These are phyloP conservation scores for Drosophila eohydei DNA, from an alignment of 2,888 invertebrate genomes.

Conservation along the genomic window DNA sequence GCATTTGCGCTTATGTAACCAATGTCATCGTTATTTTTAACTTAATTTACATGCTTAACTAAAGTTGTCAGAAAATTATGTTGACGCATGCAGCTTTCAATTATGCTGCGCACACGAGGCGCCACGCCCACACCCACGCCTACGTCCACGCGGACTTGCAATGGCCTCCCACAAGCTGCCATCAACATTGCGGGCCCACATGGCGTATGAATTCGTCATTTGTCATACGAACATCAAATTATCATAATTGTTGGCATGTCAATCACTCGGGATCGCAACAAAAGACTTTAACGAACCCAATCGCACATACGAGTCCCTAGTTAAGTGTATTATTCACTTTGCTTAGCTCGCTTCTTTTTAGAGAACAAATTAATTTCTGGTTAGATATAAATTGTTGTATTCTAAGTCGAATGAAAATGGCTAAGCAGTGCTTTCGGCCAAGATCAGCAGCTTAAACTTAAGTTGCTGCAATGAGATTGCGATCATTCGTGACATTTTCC, in stretches of 20 bases:
- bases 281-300: conserved; percentile 11
- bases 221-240: conserved; percentile 71
- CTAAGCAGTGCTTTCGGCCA: too few relatives aligned
- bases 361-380: not conserved
- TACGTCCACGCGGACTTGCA: conserved; percentile 38
- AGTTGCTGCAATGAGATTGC: too few relatives aligned
- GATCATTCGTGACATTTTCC: too few relatives aligned
- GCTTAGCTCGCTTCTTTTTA: not conserved
- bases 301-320: not conserved
- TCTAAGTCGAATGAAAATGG: too few relatives aligned
- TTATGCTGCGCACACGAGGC: conserved; percentile 68
- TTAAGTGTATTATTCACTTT: not conserved
- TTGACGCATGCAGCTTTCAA: conserved; percentile 79
- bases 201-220: conserved; percentile 68
- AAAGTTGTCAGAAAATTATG: conserved; percentile 81
- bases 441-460: too few relatives aligned
- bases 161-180: conserved; percentile 18
- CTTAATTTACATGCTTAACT: conserved; percentile 81
- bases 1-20: conserved; percentile 76
- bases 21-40: conserved; percentile 81
- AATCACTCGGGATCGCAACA: conserved; percentile 26
- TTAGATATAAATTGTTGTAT: too few relatives aligned
- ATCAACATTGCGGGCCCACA: conserved; percentile 40
- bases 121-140: conserved; percentile 17
- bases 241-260: conserved; percentile 61